Percentiles rank a stretch among this genome's conserved stretches.
phyloP scores from a whole-genome alignment of 2,113 vertebrate species.

The Amphiprion ocellaris region DNA sequence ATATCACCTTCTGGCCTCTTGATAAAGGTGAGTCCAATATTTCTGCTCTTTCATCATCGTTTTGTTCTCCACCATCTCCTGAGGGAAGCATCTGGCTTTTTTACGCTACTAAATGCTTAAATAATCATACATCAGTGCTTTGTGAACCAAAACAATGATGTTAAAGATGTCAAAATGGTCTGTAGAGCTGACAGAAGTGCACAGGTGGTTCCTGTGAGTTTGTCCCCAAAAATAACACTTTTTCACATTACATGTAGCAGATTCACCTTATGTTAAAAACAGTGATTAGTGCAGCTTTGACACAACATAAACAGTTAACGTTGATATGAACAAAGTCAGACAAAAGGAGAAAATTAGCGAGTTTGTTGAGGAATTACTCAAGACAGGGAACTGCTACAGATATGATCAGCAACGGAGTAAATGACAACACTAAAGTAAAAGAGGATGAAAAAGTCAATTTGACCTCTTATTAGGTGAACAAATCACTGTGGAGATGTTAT shows the following conservation, averaged over 20 bases:
- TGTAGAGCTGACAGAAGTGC: neutral
- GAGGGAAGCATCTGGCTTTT: neutral
- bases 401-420: conserved; percentile 6
- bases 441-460: conserved; percentile 3
- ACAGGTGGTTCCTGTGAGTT: too few species aligned
- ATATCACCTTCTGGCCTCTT: neutral
- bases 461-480: conserved; percentile 11
- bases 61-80: neutral
- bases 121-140: neutral
- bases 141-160: neutral
- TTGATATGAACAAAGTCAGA: too few species aligned
- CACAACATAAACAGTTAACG: too few species aligned
- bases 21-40: neutral
- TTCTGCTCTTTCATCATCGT: neutral
- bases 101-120: neutral
- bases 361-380: neutral
- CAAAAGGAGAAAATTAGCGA: neutral
- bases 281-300: too few species aligned
- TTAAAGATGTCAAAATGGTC: neutral
- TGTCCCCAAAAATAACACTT: neutral
- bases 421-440: neutral
- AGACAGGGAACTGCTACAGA: conserved; percentile 11
- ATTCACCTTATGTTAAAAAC: too few species aligned
- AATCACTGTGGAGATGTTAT: conserved; percentile 45
- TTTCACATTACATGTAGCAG: neutral